Percentiles rank a stretch among this genome's conserved stretches.
These are phyloP conservation scores for Asarcornis scutulata DNA, from an alignment of 2,113 vertebrate species.

Conservation along the genomic window DNA sequence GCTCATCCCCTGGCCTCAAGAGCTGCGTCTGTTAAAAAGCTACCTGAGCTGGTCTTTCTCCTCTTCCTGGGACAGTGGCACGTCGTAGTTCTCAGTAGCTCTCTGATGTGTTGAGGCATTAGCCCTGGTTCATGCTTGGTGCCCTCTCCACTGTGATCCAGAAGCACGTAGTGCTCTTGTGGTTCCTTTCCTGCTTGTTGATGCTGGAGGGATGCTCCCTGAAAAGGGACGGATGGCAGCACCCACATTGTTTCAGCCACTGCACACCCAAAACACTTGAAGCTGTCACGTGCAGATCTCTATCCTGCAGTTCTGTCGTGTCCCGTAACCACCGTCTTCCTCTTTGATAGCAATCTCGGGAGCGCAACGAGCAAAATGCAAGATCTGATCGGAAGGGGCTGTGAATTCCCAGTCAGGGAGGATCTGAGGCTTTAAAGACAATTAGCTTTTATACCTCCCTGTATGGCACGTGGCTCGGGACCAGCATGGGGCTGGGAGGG, in stretches of 20 bases:
- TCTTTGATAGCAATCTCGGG: fast-evolving
- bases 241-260: not conserved
- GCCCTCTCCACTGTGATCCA: not conserved
- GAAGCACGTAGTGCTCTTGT: fast-evolving
- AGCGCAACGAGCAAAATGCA: not conserved
- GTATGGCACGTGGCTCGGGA: not conserved
- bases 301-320: not conserved
- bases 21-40: not conserved
- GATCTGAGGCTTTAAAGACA: not conserved
- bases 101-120: not conserved
- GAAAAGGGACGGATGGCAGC: not conserved
- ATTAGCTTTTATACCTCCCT: not conserved
- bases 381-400: not conserved
- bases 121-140: fast-evolving
- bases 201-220: not conserved
- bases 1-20: not conserved
- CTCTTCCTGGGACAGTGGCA: not conserved
- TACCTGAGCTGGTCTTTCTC: not conserved
- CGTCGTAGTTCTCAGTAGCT: not conserved
- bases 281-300: not conserved
- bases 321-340: not conserved
- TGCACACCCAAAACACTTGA: not conserved
- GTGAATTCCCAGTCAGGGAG: not conserved
- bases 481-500: not conserved
- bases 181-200: not conserved